Evolutionary conservation across 2,113 vertebrate species (phyloP).

Genomic region (Plecotus auritus): DNA sequence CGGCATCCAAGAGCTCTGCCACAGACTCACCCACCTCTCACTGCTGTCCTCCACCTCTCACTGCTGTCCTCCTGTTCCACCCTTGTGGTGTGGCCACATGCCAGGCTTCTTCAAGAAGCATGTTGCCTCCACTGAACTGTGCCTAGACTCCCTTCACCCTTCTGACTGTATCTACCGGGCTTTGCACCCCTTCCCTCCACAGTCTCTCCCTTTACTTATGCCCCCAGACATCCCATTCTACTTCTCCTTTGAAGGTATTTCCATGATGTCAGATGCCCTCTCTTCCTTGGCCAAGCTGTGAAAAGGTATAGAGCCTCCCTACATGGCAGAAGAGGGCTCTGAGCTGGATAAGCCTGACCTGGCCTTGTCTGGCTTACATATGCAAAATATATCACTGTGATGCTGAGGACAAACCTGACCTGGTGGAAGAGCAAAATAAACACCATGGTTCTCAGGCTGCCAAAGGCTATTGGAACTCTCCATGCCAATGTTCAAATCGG

Average conservation of each 20-base stretch:
- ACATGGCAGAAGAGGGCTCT: accelerated
- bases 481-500: accelerated
- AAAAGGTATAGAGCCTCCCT: background rate
- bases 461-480: accelerated
- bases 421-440: accelerated
- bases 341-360: background rate
- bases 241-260: background rate
- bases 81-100: accelerated
- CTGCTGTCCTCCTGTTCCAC: background rate
- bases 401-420: background rate
- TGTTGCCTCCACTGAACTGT: accelerated
- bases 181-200: background rate
- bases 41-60: accelerated
- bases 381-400: accelerated
- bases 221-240: background rate
- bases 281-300: background rate
- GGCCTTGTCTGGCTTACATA: background rate
- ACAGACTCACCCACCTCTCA: accelerated
- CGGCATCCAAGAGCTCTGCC: background rate
- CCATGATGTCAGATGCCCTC: accelerated
- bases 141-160: accelerated
- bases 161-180: accelerated
- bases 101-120: background rate
- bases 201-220: background rate
- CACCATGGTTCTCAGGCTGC: accelerated